Evolutionary conservation across 2,113 vertebrate species (phyloP), one percentile per base, ranked within the genome.

Genomic region (Lamprotornis superbus): DNA sequence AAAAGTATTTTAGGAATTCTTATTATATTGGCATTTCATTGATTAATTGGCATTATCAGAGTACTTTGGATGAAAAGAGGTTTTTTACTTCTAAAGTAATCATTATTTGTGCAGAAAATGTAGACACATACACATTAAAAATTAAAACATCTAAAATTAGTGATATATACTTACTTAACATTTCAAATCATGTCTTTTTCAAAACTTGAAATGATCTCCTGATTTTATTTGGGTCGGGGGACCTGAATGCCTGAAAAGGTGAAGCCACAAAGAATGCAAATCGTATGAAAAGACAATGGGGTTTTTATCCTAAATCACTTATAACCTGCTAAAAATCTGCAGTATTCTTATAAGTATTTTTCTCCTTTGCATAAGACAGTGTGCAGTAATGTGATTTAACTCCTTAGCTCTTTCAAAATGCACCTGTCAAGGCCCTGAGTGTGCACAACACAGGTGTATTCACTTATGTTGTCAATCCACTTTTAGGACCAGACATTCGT

Each of bases 1-100:
- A 93, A 91, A 67, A 3, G 0, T 64, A 79, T 94, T 96, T 93
- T 56, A 82, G 92, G 71, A 96, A 95, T 95, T 94, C 46, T 93
- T 71, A 22, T 56, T 87, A 31, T 53, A 70, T 21, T 65, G 52
- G 12, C 23, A 88, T 93, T 84, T 82, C 60, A 30, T 92, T 2
- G 2, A 87, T 73, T 92, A 87, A 88, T 83, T 90, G 7, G 6
- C 11, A 73, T 39, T 47, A 55, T 44, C 31, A 78, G 7, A 55
- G n/a, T 44, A 55, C 27, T 81, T 95, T 90, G 33, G 33, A 63
- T 21, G 33, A 53, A 86, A 44, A 79, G 27, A 85, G 14, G 9
- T 69, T 55, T 92, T 65, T 91, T 83, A 65, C 46, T 91, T 87
- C 55, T 33, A 80, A 71, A 65, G 13, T 42, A 70, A 19, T 74